Evolutionary conservation across 1,140 invertebrate species (phyloP).

Genomic region (Helicoverpa zea): DNA sequence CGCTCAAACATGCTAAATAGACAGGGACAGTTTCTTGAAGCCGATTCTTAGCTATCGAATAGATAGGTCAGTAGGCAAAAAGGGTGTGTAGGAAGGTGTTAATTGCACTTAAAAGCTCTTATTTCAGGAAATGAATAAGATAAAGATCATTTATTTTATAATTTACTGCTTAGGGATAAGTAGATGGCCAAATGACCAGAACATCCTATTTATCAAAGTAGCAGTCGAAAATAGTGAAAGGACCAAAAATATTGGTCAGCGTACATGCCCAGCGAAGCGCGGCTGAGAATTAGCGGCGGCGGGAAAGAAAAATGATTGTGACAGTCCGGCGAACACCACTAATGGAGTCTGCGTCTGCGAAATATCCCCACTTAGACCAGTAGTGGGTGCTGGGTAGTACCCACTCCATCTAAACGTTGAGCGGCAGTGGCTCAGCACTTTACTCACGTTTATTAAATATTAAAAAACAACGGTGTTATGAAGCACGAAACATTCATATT

Average conservation of each 20-base stretch:
- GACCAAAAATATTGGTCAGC: constrained; percentile 61
- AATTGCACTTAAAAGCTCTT: too few species aligned
- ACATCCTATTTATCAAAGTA: neutral
- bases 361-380: constrained; percentile 78
- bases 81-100: too few species aligned
- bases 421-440: constrained; percentile 22
- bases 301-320: constrained; percentile 87
- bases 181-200: neutral
- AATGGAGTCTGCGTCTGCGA: constrained; percentile 86
- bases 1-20: too few species aligned
- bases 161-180: too few species aligned
- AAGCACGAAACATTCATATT: neutral
- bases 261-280: constrained; percentile 77
- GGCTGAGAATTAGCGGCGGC: constrained; percentile 84
- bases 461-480: constrained; percentile 5
- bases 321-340: constrained; percentile 85
- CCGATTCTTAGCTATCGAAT: too few species aligned
- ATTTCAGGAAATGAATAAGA: neutral
- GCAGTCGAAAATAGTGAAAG: constrained; percentile 46
- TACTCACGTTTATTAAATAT: constrained; percentile 2
- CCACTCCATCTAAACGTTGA: neutral
- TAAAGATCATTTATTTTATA: too few species aligned
- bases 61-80: too few species aligned
- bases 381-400: constrained; percentile 27
- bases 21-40: too few species aligned